Evolutionary conservation across 2,888 invertebrate species (phyloP).

Genomic region (Antheraea yamamai): DNA sequence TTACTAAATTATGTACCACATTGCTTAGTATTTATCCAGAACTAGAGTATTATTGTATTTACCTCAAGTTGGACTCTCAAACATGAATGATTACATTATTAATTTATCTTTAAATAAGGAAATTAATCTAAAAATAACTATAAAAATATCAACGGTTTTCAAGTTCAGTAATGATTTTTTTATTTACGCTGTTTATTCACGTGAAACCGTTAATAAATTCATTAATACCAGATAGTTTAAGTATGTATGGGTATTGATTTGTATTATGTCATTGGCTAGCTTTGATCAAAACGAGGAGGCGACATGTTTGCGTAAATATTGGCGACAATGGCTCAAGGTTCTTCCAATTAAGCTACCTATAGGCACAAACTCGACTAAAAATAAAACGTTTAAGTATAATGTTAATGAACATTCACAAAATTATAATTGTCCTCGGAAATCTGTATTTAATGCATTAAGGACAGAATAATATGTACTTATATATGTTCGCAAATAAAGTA

Average conservation of each 20-base stretch:
- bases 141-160: not conserved
- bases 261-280: slow-evolving; percentile 54
- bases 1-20: too few species aligned
- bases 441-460: not conserved
- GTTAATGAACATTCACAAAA: slow-evolving; percentile 32
- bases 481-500: not conserved
- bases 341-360: slow-evolving; percentile 50
- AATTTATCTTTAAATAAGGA: not conserved
- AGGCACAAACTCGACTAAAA: slow-evolving; percentile 32
- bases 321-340: slow-evolving; percentile 61
- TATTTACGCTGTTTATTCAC: not conserved
- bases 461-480: not conserved
- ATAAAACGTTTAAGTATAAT: slow-evolving; percentile 35
- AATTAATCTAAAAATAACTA: not conserved
- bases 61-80: not conserved
- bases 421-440: not conserved
- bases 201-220: not conserved
- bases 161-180: not conserved
- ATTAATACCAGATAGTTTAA: not conserved
- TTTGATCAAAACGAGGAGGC: slow-evolving; percentile 45
- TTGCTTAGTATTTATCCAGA: not conserved
- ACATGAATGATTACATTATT: not conserved
- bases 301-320: slow-evolving; percentile 59
- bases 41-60: not conserved
- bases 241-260: slow-evolving; percentile 3